Evolutionary conservation across 2,113 vertebrate species (phyloP).

Genomic region (Cygnus atratus): DNA sequence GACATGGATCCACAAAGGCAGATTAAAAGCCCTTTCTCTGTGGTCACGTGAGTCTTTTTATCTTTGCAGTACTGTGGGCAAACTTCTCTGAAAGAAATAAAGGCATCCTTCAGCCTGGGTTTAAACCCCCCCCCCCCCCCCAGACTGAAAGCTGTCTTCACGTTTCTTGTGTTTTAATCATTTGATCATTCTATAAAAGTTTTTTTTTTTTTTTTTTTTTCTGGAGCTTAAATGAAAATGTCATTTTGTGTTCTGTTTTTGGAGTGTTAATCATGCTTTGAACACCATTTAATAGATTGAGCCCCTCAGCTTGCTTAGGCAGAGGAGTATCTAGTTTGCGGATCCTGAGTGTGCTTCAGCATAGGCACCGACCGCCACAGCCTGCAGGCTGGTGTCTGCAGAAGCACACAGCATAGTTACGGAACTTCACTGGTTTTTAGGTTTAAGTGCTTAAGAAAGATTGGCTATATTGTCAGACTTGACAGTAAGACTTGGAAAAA

Average conservation of each 20-base stretch:
- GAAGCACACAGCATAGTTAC: neutral
- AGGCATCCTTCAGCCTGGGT: neutral
- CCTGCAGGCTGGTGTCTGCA: neutral
- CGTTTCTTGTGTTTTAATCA: neutral
- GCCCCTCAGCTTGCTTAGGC: neutral
- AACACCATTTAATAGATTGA: neutral
- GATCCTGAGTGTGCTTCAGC: neutral
- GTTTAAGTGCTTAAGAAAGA: neutral
- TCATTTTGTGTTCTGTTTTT: neutral
- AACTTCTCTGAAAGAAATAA: neutral
- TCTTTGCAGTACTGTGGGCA: neutral
- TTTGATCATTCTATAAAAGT: neutral
- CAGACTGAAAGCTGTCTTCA: neutral
- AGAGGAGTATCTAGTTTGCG: neutral
- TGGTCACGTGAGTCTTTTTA: accelerated
- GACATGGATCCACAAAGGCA: neutral
- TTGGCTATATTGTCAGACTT: neutral
- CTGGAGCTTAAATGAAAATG: neutral
- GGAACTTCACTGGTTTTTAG: neutral
- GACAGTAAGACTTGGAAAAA: neutral
- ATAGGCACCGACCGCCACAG: neutral
- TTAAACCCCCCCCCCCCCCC: neutral
- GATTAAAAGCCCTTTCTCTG: neutral
- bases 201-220: neutral
- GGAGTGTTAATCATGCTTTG: no score